A percentile compares a stretch with the other conserved stretches of the same genome.
These are phyloP conservation scores for Zophobas morio DNA, from an alignment of 1,140 invertebrate genomes.

Conservation along the genomic window DNA sequence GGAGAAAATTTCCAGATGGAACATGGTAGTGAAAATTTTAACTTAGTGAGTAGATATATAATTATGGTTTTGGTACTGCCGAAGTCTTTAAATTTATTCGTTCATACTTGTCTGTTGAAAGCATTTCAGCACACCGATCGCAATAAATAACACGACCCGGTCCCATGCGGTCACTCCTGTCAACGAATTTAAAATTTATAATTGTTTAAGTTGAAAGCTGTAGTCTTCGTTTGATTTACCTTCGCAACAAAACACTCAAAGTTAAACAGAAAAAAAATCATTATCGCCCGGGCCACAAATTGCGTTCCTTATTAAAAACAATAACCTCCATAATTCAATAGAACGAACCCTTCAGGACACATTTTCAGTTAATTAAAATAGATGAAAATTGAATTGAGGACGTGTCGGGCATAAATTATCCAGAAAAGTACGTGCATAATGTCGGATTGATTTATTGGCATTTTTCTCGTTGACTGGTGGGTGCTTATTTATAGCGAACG, in stretches of 20 bases:
- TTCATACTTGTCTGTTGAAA: too few relatives aligned
- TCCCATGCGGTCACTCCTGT: conserved; percentile 4
- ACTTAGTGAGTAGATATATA: too few relatives aligned
- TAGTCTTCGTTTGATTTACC: neutral
- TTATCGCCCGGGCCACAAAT: neutral
- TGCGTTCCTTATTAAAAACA: conserved; percentile 5
- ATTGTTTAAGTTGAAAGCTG: conserved; percentile 6
- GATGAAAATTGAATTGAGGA: conserved; percentile 27
- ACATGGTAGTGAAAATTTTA: too few relatives aligned
- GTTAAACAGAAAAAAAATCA: neutral
- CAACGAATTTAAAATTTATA: conserved; percentile 9
- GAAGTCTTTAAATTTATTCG: too few relatives aligned
- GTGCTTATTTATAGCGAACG: conserved; percentile 22
- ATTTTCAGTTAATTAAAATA: conserved; percentile 36
- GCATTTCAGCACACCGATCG: conserved; percentile 13
- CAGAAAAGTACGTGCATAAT: conserved; percentile 25
- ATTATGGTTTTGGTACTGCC: too few relatives aligned
- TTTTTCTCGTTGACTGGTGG: conserved; percentile 11
- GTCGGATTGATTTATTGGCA: conserved; percentile 24
- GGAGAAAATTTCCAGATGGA: too few relatives aligned
- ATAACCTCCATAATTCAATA: conserved; percentile 8
- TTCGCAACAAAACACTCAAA: neutral
- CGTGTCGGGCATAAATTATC: conserved; percentile 23
- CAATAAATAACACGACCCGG: conserved; percentile 5
- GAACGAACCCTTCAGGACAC: conserved; percentile 21